phyloP scores from a whole-genome alignment of 2,888 invertebrate species.

The Serripes groenlandicus region DNA sequence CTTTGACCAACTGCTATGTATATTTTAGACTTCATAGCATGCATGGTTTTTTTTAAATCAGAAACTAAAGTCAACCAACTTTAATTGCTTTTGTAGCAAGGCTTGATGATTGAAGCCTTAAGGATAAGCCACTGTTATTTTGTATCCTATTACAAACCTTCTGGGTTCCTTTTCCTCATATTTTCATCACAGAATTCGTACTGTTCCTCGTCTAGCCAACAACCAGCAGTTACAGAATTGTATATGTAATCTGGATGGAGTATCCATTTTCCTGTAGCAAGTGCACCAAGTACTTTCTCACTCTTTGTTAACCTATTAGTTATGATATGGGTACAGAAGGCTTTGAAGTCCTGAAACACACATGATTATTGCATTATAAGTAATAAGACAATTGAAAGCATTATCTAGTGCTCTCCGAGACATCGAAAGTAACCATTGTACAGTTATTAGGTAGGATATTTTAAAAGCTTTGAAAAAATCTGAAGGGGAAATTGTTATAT shows the following conservation, averaged over 20 bases:
- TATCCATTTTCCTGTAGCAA: constrained; percentile 82
- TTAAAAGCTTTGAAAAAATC: too few species aligned
- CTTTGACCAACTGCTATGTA: too few species aligned
- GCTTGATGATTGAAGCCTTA: too few species aligned
- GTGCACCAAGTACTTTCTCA: constrained; percentile 82
- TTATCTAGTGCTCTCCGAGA: not conserved
- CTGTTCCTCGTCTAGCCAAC: constrained; percentile 77
- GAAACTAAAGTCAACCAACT: too few species aligned
- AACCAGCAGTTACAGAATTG: constrained; percentile 67
- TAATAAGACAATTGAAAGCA: not conserved
- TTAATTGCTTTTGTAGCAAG: too few species aligned
- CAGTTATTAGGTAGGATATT: too few species aligned
- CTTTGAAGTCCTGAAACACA: constrained; percentile 71
- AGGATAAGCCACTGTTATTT: too few species aligned
- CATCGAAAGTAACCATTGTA: too few species aligned
- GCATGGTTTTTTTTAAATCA: too few species aligned
- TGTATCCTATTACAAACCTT: too few species aligned
- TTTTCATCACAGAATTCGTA: constrained; percentile 77
- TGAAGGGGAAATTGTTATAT: too few species aligned
- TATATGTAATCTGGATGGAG: constrained; percentile 75
- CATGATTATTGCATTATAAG: not conserved
- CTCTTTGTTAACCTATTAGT: constrained; percentile 77
- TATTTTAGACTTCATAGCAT: too few species aligned
- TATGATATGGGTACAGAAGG: constrained; percentile 78
- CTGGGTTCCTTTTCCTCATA: constrained; percentile 21